Base-by-base conservation (phyloP, 2,888 invertebrate species). In the Cerceris ruficornis region DNA sequence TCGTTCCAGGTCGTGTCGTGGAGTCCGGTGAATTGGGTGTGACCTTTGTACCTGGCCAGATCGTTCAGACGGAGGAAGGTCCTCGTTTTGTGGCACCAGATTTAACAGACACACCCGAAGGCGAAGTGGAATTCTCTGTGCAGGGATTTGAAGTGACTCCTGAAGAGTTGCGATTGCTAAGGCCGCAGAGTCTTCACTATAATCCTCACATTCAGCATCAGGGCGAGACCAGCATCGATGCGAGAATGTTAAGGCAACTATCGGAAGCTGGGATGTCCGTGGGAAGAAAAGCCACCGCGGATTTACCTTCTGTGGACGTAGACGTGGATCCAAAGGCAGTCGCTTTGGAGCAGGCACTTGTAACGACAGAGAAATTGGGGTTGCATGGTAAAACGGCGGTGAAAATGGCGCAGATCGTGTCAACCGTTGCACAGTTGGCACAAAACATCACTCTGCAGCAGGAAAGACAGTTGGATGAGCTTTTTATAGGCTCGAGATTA, bases 231-330 rank as follows among this genome's bases (percentile, higher is more conserved):
- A 94, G 94, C 75, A 95, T 95, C 75, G 95, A 95, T 83, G 94
- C 94, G 4, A 94, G 94, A 69, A 95, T 95, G 94, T 87, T 95
- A 52, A 93, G 94, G 77, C 95, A 95, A 85, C 89, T 95, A 49
- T 95, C 95, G 6, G 95, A 95, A 91, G 95, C 95, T 11, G 95
- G 95, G 43, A 94, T 95, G 94, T 94, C 95, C 0, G 94, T 95
- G 64, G 95, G 95, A 5, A 93, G 95, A 84, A 95, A 95, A 91
- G 94, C 94, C 2, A 93, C 94, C 0, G 93, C 94, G 1, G 94
- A 95, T 81, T 90, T 95, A 68, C 95, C 95, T 2, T 93, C 94
- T 0, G 95, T 95, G 0, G 94, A 94, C 86, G 94, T 95, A 5
- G 93, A 92, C 58, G 89, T 92, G 0, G 91, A 93, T 68, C 92